A percentile compares a stretch with the other conserved stretches of the same genome.
Conservation (phyloP, 1,140 invertebrate species). For the Nymphalis io region DNA sequence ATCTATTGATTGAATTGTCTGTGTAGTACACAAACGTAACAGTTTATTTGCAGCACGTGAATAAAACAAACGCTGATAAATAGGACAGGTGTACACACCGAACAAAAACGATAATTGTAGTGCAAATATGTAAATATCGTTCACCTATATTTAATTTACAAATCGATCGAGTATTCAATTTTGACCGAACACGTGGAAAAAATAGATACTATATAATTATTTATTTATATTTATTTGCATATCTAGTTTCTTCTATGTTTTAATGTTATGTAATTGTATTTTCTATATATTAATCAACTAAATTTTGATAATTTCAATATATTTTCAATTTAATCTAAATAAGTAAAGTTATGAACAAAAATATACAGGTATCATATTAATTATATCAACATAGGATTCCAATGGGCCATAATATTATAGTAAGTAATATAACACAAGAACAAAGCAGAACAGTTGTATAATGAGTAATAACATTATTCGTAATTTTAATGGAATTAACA, state of each 20-base stretch:
- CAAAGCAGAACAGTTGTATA: constrained; percentile 33
- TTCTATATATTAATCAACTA: no score
- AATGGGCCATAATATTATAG: neutral
- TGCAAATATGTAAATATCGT: constrained; percentile 11
- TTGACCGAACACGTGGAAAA: neutral
- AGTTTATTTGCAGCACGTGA: constrained; percentile 11
- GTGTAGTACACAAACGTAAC: neutral
- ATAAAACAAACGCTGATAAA: constrained; percentile 1
- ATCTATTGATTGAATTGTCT: no score
- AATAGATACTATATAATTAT: no score
- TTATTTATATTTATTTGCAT: no score
- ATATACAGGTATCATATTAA: neutral
- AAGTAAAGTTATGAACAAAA: neutral
- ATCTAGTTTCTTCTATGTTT: no score
- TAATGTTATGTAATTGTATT: no score
- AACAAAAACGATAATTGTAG: neutral
- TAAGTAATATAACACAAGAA: constrained; percentile 17
- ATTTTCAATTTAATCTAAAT: no score
- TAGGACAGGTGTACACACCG: constrained; percentile 2
- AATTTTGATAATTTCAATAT: no score
- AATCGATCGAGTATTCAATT: neutral
- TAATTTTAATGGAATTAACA: constrained; percentile 53
- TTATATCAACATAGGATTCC: neutral
- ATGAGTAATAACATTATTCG: constrained; percentile 51
- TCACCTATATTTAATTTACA: constrained; percentile 1